Evolutionary conservation across 1,140 invertebrate genomes (phyloP), one percentile per base, ranked within the genome.

Genomic region (Riptortus pedestris): DNA sequence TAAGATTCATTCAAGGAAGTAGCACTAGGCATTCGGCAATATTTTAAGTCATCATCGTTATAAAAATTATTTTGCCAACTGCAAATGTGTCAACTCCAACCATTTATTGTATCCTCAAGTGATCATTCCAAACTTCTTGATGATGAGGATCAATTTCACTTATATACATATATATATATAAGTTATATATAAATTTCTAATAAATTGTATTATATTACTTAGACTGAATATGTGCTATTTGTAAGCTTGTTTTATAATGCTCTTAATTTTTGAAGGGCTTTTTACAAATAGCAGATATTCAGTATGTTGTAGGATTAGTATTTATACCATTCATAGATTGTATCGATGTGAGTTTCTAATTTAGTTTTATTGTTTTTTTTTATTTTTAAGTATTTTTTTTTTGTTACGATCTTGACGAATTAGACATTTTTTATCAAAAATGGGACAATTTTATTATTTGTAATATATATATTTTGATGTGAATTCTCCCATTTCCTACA

Each of bases 401-500:
- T 55, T 26, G 16, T 24, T 55, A 24, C 26, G 24, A 22, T 55
- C 51, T 24, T 55, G 18, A 24, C 24, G 24, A 24, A 3, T 55
- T 2, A 24, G 20, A 12, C 20, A 20, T 14, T 55, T 55, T 24
- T 55, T 55, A 55, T 55, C 24, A 55, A 14, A 22, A 55, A 55
- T 55, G 51, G 51, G 51, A 55, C 51, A 55, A 55, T 24, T 55
- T 55, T 47, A 47, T 55, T 55, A 55, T 55, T 18, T 55, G 24
- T 55, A 55, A 24, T 24, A 24, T 55, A 55, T 24, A 24, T 24
- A 27, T 55, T 55, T 24, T 55, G 51, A 38, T 38, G 31, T 38
- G 31, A 38, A 38, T 55, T 55, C 18, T 55, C 51, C 51, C 51
- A 55, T 55, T 55, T 55, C 24, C 51, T 55, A 55, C 51, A 24